Evolutionary conservation across 2,888 invertebrate species (phyloP).

Genomic region (Andrena trimmerana): DNA sequence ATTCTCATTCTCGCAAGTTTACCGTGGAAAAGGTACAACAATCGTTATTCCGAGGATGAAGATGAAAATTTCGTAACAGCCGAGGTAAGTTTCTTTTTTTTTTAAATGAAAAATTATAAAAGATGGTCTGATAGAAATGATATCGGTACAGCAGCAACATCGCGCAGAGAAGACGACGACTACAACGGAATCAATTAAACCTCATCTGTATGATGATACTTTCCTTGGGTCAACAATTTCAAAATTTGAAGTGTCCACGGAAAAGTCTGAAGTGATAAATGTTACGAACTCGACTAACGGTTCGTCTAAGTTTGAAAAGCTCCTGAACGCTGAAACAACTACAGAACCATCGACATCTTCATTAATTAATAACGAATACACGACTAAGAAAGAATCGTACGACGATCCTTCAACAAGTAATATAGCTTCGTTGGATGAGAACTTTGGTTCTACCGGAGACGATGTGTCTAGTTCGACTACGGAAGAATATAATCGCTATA

Average conservation of each 20-base stretch:
- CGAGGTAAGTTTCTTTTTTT: conserved; percentile 29
- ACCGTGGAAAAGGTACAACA: conserved; percentile 56
- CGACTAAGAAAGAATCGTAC: background rate
- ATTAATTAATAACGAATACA: background rate
- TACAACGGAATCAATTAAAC: background rate
- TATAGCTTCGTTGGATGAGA: background rate
- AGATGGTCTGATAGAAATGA: background rate
- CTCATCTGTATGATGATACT: background rate
- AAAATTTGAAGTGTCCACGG: background rate
- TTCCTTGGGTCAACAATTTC: background rate
- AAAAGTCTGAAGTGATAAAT: background rate
- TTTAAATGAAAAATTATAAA: background rate
- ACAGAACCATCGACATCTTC: background rate
- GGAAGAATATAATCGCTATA: background rate
- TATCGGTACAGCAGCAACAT: conserved; percentile 10
- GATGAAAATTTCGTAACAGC: background rate
- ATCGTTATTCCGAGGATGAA: background rate
- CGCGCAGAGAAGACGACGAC: background rate
- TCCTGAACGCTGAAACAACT: background rate
- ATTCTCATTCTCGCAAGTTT: conserved; percentile 65
- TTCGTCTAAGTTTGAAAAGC: background rate
- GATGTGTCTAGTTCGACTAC: background rate
- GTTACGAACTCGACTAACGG: background rate
- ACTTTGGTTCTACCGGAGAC: background rate
- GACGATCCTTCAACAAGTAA: background rate